A percentile compares a stretch with the other conserved stretches of the same genome.
Conservation (phyloP, 2,113 vertebrate genomes). For the Emydura subglobosa region DNA sequence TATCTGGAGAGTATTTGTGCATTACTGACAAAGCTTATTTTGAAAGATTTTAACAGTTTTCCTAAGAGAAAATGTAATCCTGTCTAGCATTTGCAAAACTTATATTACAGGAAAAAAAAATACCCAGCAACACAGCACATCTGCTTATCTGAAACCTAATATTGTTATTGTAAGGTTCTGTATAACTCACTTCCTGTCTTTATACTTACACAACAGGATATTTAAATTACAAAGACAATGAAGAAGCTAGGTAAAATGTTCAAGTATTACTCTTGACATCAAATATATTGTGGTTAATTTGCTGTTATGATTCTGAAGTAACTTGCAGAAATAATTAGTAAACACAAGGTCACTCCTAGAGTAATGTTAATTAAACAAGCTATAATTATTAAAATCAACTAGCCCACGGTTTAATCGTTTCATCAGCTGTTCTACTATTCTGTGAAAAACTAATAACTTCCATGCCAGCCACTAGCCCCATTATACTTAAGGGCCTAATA, state of each 20-base stretch:
- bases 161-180: slow-evolving; percentile 65
- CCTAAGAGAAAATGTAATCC: slow-evolving; percentile 21
- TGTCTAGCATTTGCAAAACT: slow-evolving; percentile 20
- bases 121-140: slow-evolving; percentile 23
- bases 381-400: background rate
- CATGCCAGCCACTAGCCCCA: background rate
- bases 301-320: slow-evolving; percentile 10
- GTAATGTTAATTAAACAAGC: background rate
- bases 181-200: slow-evolving; percentile 83
- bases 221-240: slow-evolving; percentile 76
- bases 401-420: background rate
- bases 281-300: background rate
- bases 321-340: slow-evolving; percentile 35
- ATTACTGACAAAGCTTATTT: background rate
- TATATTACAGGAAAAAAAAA: background rate
- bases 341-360: slow-evolving; percentile 5
- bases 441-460: background rate
- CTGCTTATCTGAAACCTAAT: slow-evolving; percentile 71
- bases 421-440: background rate
- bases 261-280: slow-evolving; percentile 12
- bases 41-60: background rate
- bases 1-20: background rate
- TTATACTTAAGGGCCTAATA: background rate
- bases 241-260: slow-evolving; percentile 40
- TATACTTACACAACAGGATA: slow-evolving; percentile 81